Conservation (phyloP, 2,888 invertebrate genomes). For the Poecilobothrus nobilitatus region DNA sequence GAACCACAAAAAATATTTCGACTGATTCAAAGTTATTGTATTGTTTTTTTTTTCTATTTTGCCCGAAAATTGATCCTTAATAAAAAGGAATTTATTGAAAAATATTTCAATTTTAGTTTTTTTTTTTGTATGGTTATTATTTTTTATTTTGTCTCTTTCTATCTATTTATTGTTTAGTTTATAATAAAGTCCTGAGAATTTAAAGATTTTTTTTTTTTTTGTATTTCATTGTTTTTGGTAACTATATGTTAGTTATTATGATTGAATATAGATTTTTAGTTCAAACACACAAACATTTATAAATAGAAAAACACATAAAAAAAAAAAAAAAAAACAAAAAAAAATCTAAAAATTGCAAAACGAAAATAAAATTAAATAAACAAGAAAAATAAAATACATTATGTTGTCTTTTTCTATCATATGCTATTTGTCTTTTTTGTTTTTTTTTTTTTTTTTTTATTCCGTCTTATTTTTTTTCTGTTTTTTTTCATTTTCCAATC, state of each 20-base stretch:
- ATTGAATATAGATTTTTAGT: too few species aligned
- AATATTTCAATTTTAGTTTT: background rate
- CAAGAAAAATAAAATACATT: background rate
- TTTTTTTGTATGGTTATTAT: background rate
- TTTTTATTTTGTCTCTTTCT: background rate
- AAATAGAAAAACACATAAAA: too few species aligned
- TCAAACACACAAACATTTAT: too few species aligned
- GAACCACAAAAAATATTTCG: too few species aligned
- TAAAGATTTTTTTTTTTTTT: background rate
- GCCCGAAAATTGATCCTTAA: too few species aligned
- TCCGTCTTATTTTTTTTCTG: too few species aligned
- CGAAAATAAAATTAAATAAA: too few species aligned
- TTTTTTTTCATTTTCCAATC: background rate
- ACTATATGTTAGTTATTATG: too few species aligned
- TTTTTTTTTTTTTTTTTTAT: background rate
- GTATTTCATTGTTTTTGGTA: too few species aligned
- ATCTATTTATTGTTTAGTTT: background rate
- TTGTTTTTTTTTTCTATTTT: background rate
- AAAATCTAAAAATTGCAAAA: too few species aligned
- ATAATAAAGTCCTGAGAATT: background rate
- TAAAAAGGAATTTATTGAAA: slow-evolving; percentile 1
- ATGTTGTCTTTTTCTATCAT: background rate
- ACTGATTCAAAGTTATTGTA: too few species aligned
- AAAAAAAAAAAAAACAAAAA: too few species aligned
- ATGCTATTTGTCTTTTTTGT: background rate